Base-by-base conservation (phyloP, 2,888 invertebrate genomes). In the Apotomis capreana region DNA sequence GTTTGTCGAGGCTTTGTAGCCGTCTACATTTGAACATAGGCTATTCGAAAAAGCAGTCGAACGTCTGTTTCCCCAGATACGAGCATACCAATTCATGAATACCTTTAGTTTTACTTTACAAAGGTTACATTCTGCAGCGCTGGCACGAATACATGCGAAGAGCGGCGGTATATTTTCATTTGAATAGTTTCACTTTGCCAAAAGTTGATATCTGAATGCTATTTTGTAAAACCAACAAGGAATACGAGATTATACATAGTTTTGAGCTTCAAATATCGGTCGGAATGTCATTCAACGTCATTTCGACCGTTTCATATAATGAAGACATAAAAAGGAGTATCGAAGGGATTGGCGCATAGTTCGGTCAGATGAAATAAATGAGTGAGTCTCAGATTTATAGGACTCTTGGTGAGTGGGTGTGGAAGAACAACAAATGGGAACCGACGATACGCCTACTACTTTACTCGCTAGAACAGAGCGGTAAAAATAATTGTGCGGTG, bases 1-100 rank as follows among this genome's bases (percentile, higher is more conserved):
- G 75, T 79, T 77, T 78, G 79, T 76, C 70, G 78, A 76, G 77
- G 77, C 78, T 80, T 77, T 81, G 80, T 80, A 76, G 78, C 76
- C 76, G 75, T 57, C 60, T 70, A 54, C 68, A 71, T 74, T 69
- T 62, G 37, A 71, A 71, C 59, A 59, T 62, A 44, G 72, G 63
- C 58, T 68, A 40, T 68, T 68, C 15, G 61, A 69, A 64, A 72
- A 69, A 69, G 58, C 52, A 72, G 60, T 55, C 52, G 44, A 69
- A 69, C 64, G 64, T 59, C 44, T 52, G 68, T 59, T 58, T 64
- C 64, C 64, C 15, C 57, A 63, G 52, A 59, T 54, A 64, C 57
- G 69, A 62, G 36, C 60, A 62, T 60, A 62, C 54, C 74, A 74
- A 77, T 74, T 75, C 75, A 77, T 75, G 71, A 74, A 74, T 75